Evolutionary conservation across 2,113 vertebrate genomes (phyloP).

Genomic region (Pomatostomus ruficeps): DNA sequence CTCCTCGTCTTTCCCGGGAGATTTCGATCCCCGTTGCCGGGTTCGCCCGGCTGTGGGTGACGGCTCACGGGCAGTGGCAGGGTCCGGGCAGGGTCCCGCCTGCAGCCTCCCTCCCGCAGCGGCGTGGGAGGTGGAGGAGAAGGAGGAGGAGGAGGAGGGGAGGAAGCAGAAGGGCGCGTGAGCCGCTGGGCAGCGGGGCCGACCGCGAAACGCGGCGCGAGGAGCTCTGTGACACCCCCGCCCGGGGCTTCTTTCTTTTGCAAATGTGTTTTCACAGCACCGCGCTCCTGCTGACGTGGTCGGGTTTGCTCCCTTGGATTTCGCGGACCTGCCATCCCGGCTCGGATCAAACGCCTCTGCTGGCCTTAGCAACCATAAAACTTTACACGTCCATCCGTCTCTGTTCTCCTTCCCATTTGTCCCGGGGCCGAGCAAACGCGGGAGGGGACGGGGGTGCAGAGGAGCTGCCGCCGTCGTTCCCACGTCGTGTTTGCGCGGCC

Average conservation of each 20-base stretch:
- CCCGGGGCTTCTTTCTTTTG: background rate
- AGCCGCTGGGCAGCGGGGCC: background rate
- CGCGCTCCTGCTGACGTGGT: background rate
- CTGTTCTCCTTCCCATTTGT: background rate
- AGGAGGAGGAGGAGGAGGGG: background rate
- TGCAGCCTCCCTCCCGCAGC: background rate
- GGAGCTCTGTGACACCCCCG: background rate
- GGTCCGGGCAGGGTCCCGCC: background rate
- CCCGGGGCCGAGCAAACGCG: background rate
- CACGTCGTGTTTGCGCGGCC: background rate
- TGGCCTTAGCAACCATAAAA: background rate
- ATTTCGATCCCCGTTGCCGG: background rate
- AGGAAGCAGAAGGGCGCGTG: background rate
- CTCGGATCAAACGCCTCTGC: background rate
- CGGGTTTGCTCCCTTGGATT: background rate
- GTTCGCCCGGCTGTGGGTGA: background rate
- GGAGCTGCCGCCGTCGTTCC: background rate
- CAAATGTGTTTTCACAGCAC: background rate
- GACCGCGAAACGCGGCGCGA: background rate
- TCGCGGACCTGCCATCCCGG: background rate
- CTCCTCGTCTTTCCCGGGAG: too few species aligned
- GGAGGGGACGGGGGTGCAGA: background rate
- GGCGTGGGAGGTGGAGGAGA: too few species aligned
- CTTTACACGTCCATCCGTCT: background rate
- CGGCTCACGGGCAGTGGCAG: background rate